phyloP scores from a whole-genome alignment of 2,797 vertebrate species.

The Chanos chanos region DNA sequence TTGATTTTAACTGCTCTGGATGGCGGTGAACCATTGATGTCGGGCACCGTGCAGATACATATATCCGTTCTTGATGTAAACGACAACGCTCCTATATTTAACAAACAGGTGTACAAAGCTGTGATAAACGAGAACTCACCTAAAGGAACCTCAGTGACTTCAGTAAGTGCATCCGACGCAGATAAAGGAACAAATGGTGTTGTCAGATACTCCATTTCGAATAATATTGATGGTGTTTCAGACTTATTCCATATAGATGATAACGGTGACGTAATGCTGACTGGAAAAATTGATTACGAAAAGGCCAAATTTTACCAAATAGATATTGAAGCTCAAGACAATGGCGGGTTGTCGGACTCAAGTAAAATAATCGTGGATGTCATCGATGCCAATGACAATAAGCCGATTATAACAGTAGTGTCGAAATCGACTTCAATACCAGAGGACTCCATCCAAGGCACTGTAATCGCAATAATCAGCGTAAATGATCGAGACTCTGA shows the following conservation, averaged over 20 bases:
- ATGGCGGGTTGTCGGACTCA: conserved; percentile 52
- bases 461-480: conserved; percentile 58
- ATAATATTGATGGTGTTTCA: conserved; percentile 28
- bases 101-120: conserved; percentile 45
- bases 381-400: conserved; percentile 53
- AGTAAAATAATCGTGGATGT: conserved; percentile 57
- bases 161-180: conserved; percentile 53
- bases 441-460: conserved; percentile 51
- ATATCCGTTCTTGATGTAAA: conserved; percentile 60
- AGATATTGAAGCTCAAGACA: conserved; percentile 61
- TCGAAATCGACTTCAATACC: conserved; percentile 49
- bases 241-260: conserved; percentile 45
- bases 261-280: conserved; percentile 48
- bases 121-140: conserved; percentile 47
- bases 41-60: conserved; percentile 58
- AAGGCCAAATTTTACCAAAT: conserved; percentile 48
- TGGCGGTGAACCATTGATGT: conserved; percentile 60
- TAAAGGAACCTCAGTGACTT: conserved; percentile 28
- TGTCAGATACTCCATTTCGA: conserved; percentile 47
- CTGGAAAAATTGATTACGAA: conserved; percentile 58
- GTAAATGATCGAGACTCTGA: conserved; percentile 60
- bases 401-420: conserved; percentile 54
- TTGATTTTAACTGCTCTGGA: conserved; percentile 60
- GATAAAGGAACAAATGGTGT: conserved; percentile 44
- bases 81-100: conserved; percentile 64